Conservation (phyloP, 2,888 invertebrate species). For the Julus scanicus region DNA sequence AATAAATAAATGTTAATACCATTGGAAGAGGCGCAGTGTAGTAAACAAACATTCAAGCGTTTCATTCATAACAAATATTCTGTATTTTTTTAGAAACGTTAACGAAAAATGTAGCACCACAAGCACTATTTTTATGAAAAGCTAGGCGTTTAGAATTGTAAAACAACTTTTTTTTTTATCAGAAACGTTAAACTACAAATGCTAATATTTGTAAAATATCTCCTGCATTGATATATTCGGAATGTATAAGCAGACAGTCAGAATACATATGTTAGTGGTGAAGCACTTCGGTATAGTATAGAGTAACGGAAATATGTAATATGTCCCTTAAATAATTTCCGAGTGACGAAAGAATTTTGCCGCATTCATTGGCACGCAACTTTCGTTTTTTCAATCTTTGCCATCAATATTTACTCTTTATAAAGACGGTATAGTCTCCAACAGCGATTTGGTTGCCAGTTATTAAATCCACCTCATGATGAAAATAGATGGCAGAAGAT, state of each 20-base stretch:
- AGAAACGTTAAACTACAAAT: not conserved
- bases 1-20: no score
- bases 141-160: no score
- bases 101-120: no score
- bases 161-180: not conserved
- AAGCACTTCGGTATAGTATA: not conserved
- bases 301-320: not conserved
- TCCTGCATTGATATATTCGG: not conserved
- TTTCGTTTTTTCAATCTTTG: not conserved
- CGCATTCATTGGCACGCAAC: not conserved
- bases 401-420: not conserved
- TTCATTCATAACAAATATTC: no score
- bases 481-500: constrained; percentile 3
- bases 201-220: not conserved
- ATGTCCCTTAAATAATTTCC: not conserved
- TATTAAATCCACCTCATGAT: constrained; percentile 4
- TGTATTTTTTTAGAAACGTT: no score
- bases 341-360: not conserved
- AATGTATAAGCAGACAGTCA: not conserved
- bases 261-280: not conserved
- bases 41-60: no score
- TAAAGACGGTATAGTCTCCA: not conserved
- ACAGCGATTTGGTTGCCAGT: not conserved
- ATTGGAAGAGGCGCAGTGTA: no score
- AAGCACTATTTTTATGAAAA: no score